Evolutionary conservation across 2,113 vertebrate species (phyloP).

Genomic region (Ahaetulla prasina): DNA sequence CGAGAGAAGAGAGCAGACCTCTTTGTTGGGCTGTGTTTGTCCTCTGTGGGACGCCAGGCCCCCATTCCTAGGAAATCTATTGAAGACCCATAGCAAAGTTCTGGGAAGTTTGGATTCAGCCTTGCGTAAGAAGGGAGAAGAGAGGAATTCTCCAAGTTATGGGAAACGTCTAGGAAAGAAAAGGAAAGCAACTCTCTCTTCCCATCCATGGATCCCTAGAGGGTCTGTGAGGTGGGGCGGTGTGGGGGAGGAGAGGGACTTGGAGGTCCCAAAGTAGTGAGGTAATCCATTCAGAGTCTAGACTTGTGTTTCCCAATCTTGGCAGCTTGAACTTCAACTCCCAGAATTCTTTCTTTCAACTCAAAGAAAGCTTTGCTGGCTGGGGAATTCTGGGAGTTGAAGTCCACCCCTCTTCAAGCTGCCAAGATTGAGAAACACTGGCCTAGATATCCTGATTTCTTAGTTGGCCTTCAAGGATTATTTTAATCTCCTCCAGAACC

Average conservation of each 20-base stretch:
- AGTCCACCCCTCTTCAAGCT: not conserved
- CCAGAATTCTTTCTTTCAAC: too few species aligned
- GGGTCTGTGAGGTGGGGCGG: not conserved
- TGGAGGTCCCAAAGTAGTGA: not conserved
- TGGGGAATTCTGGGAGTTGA: not conserved
- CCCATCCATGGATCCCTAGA: not conserved
- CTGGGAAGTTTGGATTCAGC: not conserved
- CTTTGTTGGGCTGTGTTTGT: fast-evolving
- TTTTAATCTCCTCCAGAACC: not conserved
- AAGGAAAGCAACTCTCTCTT: not conserved
- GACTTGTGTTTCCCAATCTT: too few species aligned
- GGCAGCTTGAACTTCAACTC: too few species aligned
- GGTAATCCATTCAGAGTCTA: not conserved
- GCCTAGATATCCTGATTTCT: not conserved
- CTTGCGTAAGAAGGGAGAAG: not conserved
- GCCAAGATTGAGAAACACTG: not conserved
- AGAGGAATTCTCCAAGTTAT: not conserved
- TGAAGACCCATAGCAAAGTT: not conserved
- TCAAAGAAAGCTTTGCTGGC: too few species aligned
- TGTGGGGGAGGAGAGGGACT: not conserved
- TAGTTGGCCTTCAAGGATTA: not conserved
- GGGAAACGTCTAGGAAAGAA: not conserved
- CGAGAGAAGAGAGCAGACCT: not conserved
- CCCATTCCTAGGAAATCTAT: not conserved
- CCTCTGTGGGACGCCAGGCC: not conserved